Evolutionary conservation across 2,888 invertebrate genomes (phyloP).

Genomic region (Cactoblastis cactorum): DNA sequence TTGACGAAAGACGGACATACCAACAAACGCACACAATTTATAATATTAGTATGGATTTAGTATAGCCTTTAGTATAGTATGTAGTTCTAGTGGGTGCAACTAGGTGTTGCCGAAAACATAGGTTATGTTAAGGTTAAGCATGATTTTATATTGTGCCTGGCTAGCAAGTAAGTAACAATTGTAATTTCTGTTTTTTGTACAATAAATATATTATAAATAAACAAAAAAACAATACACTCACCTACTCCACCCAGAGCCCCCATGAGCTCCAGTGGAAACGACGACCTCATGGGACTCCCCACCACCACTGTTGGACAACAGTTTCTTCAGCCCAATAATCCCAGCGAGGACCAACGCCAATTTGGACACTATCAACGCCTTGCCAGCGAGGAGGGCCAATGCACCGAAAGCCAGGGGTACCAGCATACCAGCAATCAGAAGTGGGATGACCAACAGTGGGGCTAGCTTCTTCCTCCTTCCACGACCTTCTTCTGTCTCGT

Average conservation of each 20-base stretch:
- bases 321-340: conserved; percentile 91
- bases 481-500: conserved; percentile 77
- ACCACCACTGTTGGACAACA: conserved; percentile 83
- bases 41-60: too few species aligned
- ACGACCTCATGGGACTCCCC: conserved; percentile 85
- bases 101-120: too few species aligned
- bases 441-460: conserved; percentile 86
- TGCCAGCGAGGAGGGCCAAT: conserved; percentile 89
- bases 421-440: conserved; percentile 88
- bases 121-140: too few species aligned
- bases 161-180: too few species aligned
- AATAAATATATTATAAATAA: too few species aligned
- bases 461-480: conserved; percentile 86
- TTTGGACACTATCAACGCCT: conserved; percentile 91
- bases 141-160: too few species aligned
- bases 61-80: too few species aligned
- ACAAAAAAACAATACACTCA: too few species aligned
- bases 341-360: conserved; percentile 89
- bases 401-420: conserved; percentile 91
- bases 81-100: too few species aligned
- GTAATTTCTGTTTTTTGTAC: too few species aligned
- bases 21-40: too few species aligned
- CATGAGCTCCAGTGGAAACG: conserved; percentile 82
- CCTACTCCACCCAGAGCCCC: conserved; percentile 86
- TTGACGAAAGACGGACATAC: too few species aligned